Conservation (phyloP, 1,140 invertebrate genomes). For the Drosophila mojavensis region DNA sequence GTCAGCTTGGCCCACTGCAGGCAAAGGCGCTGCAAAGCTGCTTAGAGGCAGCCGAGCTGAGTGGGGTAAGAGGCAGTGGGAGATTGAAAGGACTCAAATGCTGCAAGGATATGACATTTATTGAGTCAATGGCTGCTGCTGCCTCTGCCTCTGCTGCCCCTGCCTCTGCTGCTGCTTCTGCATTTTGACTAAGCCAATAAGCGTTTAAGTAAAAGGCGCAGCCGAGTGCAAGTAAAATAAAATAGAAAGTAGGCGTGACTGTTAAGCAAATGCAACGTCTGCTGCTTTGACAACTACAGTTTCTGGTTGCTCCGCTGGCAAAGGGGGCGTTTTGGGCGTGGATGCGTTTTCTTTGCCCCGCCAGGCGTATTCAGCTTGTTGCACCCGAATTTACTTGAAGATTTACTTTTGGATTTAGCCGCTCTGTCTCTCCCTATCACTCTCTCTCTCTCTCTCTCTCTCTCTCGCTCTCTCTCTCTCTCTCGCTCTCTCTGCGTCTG, state of each 20-base stretch:
- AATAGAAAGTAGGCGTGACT: constrained; percentile 24
- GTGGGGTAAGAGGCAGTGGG: neutral
- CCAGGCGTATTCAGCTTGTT: constrained; percentile 44
- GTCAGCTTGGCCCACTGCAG: neutral
- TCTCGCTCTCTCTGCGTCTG: neutral
- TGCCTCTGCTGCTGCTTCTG: neutral
- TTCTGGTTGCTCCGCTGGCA: neutral
- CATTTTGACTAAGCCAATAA: constrained; percentile 78
- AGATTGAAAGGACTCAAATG: neutral
- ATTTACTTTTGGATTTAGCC: constrained; percentile 34
- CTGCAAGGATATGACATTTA: constrained; percentile 64
- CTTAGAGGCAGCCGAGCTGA: constrained; percentile 41
- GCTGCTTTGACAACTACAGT: neutral
- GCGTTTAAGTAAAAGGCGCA: constrained; percentile 63
- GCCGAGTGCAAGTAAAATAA: constrained; percentile 57
- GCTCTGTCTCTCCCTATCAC: no score
- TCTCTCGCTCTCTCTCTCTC: neutral
- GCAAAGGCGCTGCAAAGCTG: constrained; percentile 49
- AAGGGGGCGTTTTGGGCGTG: neutral
- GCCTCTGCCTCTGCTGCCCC: constrained; percentile 42
- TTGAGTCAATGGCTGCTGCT: constrained; percentile 66
- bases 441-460: neutral
- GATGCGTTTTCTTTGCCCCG: constrained; percentile 35
- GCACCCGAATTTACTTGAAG: constrained; percentile 56
- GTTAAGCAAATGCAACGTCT: constrained; percentile 32